These are phyloP conservation scores for Syngnathus typhle DNA, from an alignment of 2,113 vertebrate species.

Conservation along the genomic window DNA sequence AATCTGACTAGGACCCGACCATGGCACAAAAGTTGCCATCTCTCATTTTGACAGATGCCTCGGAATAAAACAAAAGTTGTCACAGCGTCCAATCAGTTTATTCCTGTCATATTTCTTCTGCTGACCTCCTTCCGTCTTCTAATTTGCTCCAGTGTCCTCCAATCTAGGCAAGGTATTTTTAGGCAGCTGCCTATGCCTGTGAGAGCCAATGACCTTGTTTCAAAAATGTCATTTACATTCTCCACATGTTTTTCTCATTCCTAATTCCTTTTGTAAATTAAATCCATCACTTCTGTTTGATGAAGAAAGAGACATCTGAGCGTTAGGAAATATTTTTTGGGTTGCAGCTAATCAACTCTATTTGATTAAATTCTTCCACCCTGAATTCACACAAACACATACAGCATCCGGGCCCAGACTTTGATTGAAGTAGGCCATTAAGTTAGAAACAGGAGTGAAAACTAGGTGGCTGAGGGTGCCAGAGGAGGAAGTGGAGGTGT, in stretches of 20 bases:
- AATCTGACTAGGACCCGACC: no score
- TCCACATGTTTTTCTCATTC: conserved; percentile 5
- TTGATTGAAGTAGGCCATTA: conserved; percentile 62
- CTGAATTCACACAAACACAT: neutral
- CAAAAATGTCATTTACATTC: conserved; percentile 21
- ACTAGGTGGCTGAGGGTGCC: conserved; percentile 16
- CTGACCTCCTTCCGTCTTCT: conserved; percentile 33
- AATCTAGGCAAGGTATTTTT: conserved; percentile 49
- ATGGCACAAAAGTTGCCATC: no score
- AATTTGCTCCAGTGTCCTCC: conserved; percentile 27
- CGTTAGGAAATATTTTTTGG: no score
- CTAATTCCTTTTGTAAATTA: neutral
- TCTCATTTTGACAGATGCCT: neutral
- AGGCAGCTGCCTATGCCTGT: conserved; percentile 33
- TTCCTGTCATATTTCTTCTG: conserved; percentile 29
- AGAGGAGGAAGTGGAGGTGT: conserved; percentile 38
- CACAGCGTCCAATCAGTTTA: conserved; percentile 18
- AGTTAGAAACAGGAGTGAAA: conserved; percentile 19
- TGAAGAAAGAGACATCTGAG: neutral
- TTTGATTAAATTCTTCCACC: no score
- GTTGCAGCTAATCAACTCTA: no score
- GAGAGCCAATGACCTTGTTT: conserved; percentile 55
- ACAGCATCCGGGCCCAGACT: conserved; percentile 21
- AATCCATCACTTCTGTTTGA: neutral
- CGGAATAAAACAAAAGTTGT: neutral